These are phyloP conservation scores for Apamea crenata DNA, from an alignment of 2,888 invertebrate genomes.

Conservation along the genomic window DNA sequence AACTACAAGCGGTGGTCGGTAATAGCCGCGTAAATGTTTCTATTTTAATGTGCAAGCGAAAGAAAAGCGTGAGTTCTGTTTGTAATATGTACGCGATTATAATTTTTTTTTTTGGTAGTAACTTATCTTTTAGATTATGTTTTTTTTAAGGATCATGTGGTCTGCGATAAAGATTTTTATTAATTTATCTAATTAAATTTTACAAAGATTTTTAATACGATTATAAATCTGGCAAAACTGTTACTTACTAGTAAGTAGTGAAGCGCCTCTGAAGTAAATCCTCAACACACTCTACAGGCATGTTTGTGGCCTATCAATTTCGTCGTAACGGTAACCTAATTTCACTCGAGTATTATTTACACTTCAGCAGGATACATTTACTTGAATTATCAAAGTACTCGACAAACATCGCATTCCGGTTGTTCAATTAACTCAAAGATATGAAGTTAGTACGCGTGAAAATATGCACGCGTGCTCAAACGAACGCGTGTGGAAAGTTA, in stretches of 20 bases:
- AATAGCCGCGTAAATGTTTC: not conserved
- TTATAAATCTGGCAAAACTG: not conserved
- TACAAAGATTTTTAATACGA: too few species aligned
- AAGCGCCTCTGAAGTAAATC: too few species aligned
- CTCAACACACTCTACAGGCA: not conserved
- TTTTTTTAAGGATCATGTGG: too few species aligned
- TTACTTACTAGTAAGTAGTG: not conserved
- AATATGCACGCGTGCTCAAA: constrained; percentile 49
- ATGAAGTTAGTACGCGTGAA: constrained; percentile 52
- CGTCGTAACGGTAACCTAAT: constrained; percentile 6
- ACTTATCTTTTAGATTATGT: not conserved
- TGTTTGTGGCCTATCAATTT: constrained; percentile 15
- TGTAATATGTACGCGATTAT: too few species aligned
- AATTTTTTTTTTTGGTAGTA: not conserved
- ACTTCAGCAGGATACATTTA: constrained; percentile 9
- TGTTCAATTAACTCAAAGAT: constrained; percentile 60
- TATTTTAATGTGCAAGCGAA: not conserved
- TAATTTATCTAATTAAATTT: too few species aligned
- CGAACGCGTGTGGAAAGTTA: constrained; percentile 34
- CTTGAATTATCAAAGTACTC: constrained; percentile 12
- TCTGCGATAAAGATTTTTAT: too few species aligned
- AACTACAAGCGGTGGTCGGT: not conserved
- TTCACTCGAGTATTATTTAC: constrained; percentile 24
- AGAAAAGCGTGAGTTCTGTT: not conserved
- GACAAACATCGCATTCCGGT: constrained; percentile 41